phyloP scores from a whole-genome alignment of 2,888 invertebrate species.

The Metellina segmentata region DNA sequence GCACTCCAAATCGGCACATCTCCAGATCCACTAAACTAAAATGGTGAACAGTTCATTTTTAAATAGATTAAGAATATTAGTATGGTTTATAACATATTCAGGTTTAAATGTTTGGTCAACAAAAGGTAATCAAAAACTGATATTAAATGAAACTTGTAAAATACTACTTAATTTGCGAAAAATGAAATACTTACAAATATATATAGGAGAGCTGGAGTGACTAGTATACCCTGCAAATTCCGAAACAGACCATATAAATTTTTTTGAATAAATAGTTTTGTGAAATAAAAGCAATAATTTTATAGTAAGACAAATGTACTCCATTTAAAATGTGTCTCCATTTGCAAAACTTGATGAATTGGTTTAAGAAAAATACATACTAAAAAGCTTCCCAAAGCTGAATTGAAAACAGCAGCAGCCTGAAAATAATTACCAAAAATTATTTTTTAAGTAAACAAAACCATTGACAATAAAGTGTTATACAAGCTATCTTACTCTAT shows the following conservation, averaged over 20 bases:
- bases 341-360: too few species aligned
- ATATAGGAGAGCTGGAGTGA: conserved; percentile 83
- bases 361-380: conserved; percentile 79
- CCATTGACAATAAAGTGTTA: too few species aligned
- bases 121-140: too few species aligned
- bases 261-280: background rate
- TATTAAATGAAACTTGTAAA: too few species aligned
- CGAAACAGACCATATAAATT: background rate
- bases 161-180: too few species aligned
- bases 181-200: conserved; percentile 82
- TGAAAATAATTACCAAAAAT: conserved; percentile 73
- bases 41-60: conserved; percentile 17
- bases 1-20: conserved; percentile 83
- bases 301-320: conserved; percentile 11
- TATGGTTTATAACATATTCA: too few species aligned
- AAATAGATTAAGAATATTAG: background rate
- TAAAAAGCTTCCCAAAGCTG: conserved; percentile 84
- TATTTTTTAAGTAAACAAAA: background rate
- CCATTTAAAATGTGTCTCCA: background rate
- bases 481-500: too few species aligned
- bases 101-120: too few species aligned
- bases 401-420: conserved; percentile 84
- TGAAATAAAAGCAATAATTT: background rate
- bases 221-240: conserved; percentile 81
- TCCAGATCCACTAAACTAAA: conserved; percentile 83